These are phyloP conservation scores for Phalacrocorax brasilianus DNA, from an alignment of 2,113 vertebrate species.

Conservation along the genomic window DNA sequence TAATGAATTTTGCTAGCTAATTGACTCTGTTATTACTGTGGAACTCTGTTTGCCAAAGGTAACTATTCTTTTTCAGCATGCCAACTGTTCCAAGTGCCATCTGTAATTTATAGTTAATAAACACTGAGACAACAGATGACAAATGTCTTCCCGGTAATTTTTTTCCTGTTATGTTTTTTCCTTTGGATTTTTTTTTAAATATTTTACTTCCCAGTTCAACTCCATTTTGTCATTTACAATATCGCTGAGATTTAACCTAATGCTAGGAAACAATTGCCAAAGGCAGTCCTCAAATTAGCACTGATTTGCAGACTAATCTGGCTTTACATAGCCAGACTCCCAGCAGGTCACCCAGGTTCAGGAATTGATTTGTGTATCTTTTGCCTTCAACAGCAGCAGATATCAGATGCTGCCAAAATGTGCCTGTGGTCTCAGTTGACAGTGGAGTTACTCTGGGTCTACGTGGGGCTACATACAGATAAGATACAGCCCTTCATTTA, in stretches of 20 bases:
- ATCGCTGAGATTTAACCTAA: neutral
- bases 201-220: neutral
- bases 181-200: neutral
- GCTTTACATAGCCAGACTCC: neutral
- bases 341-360: neutral
- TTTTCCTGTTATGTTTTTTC: neutral
- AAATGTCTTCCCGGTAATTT: neutral
- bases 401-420: neutral
- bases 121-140: slow-evolving; percentile 33
- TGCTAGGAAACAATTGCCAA: neutral
- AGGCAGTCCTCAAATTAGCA: neutral
- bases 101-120: slow-evolving; percentile 31
- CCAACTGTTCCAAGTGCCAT: slow-evolving; percentile 16
- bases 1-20: slow-evolving; percentile 35
- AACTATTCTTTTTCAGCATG: slow-evolving; percentile 3
- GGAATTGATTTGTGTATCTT: neutral
- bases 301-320: neutral
- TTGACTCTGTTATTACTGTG: neutral
- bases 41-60: slow-evolving; percentile 24
- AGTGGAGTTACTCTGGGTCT: slow-evolving; percentile 63
- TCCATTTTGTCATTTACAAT: neutral
- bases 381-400: neutral
- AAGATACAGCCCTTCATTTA: neutral
- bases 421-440: neutral
- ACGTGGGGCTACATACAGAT: slow-evolving; percentile 15